Evolutionary conservation across 2,113 vertebrate genomes (phyloP), one percentile per base, ranked within the genome.

Genomic region (Pachycephala philippinensis): DNA sequence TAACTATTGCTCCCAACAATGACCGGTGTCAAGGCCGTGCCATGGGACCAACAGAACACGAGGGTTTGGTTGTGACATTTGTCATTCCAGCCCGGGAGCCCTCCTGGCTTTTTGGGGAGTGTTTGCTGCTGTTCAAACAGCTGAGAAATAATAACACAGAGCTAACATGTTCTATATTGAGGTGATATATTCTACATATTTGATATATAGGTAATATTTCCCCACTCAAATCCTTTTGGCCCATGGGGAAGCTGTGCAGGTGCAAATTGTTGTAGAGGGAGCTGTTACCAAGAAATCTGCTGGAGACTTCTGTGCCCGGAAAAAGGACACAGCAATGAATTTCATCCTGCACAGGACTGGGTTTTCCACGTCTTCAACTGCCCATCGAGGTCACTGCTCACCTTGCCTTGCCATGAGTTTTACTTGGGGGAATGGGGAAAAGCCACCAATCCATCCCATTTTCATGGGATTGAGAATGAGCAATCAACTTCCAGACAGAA

Each of bases 1-100:
- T 97, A 95, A 96, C 93, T 64, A 47, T 8, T 90, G 82, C 71
- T 68, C 82, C 84, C 52, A 31, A 24, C 45, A 18, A 6, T 8
- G 59, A 45, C 63, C 78, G 23, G 27, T 2, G 82, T 66, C 94
- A 96, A 96, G 94, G 95, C 50, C 20, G 0, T 5, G 82, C 70
- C 30, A 1, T 3, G 42, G 68, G 24, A 70, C 13, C 17, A 37
- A 7, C 2, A 11, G 14, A 72, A 61, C 31, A 9, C 1, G 0
- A n/a, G 53, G 35, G 10, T 39, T 70, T 35, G 14, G 44, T 49
- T 2, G 15, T 47, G 40, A 4, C n/a, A 17, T 23, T 70, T 74
- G 40, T 54, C 31, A 28, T 40, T 19, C 15, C 14, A 78, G 60
- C 69, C 37, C 7, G 13, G 54, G 44, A 60, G 15, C 22, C 30